Evolutionary conservation across 37 sponge, comb jelly and placozoan genomes (phyloP), one percentile per base, ranked within the genome.

Genomic region (Axinella damicornis): DNA sequence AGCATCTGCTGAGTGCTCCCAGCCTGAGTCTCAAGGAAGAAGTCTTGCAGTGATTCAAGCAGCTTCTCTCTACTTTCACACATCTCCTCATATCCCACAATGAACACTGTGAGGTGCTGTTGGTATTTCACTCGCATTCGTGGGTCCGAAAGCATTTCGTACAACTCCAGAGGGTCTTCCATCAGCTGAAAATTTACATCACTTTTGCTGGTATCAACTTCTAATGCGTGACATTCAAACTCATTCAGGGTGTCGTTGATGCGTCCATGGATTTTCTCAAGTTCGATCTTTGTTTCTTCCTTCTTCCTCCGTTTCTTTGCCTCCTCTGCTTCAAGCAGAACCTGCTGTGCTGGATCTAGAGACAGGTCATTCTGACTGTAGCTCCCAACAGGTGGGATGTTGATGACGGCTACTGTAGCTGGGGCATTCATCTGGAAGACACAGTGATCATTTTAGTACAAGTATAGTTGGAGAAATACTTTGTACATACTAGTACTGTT

Each of bases 81-180:
- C 21, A 60, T 78, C 32, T 83, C 70, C 58, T 93, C 90, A 40
- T 79, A 85, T 6, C 69, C 83, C 18, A 93, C 57, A 19, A 93
- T 41, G 25, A 89, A 57, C 52, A 93, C 78, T 4, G 75, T 77
- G 0, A 84, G 38, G 4, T 85, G 64, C 37, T 89, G 80, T 12
- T 83, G 70, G 67, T 93, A 93, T 55, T 86, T 86, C 2, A 80
- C 58, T 27, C 80, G 31, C 57, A 28, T n/a, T 24, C 55, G 57
- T 1, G 69, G 57, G 54, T 93, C 87, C 19, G 77, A 5, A 2
- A 89, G 77, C 38, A 93, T 36, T 31, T 90, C 72, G 65, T 78
- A 86, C 18, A 93, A 62, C n/a, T 83, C 27, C 0, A 53, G 63
- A 9, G 87, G 90, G 37, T 89, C 83, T 18, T 82, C 75, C 16